A percentile compares a stretch with the other conserved stretches of the same genome.
Evolutionary conservation across 2,888 invertebrate species (phyloP).

Genomic region (Aphodius granarius): DNA sequence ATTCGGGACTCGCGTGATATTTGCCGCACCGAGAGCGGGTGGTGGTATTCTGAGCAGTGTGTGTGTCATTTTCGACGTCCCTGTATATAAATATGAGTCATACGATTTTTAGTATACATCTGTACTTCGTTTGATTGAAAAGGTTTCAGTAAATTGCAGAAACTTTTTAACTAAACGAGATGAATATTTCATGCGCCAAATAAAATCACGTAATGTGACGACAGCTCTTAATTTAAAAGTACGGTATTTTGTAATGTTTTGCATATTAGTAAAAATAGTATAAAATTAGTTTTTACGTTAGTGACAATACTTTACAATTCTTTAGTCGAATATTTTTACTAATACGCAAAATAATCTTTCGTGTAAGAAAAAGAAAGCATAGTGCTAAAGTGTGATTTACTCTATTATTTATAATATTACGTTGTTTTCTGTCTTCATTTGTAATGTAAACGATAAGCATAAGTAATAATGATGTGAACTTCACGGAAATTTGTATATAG

Average conservation of each 20-base stretch:
- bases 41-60: background rate
- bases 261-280: background rate
- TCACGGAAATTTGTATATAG: background rate
- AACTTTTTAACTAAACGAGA: background rate
- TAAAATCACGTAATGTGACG: background rate
- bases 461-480: no score
- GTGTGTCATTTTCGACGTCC: background rate
- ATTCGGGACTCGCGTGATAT: conserved; percentile 56
- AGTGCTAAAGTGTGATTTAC: background rate
- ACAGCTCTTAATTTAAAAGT: background rate
- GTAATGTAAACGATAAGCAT: no score
- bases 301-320: background rate
- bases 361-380: background rate
- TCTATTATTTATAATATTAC: background rate
- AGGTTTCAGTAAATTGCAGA: background rate
- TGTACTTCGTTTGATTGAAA: background rate
- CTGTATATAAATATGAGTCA: background rate
- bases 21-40: background rate
- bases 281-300: background rate
- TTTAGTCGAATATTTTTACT: background rate
- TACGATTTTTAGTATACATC: background rate
- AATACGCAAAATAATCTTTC: background rate
- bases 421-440: background rate
- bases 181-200: background rate
- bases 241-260: background rate